Percentiles rank a stretch among this genome's conserved stretches.
Conservation (phyloP, 2,888 invertebrate species). For the Acheta domesticus region DNA sequence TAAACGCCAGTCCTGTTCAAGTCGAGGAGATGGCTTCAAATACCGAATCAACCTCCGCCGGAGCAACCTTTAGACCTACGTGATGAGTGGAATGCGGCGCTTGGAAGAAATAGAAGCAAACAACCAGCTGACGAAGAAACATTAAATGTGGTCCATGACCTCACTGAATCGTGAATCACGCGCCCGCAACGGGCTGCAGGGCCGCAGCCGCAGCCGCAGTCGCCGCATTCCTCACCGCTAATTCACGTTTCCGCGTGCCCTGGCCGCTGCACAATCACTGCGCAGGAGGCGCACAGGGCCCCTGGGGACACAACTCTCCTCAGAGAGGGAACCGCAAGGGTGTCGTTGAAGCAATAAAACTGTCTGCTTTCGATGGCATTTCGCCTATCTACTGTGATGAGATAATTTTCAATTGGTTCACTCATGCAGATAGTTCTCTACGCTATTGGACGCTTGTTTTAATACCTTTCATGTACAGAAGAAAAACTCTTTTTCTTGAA, state of each 20-base stretch:
- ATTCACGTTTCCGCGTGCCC: neutral
- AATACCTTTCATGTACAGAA: too few species aligned
- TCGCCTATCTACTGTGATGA: too few species aligned
- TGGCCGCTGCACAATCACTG: neutral
- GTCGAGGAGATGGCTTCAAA: neutral
- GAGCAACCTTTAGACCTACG: neutral
- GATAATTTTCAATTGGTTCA: too few species aligned
- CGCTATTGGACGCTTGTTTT: too few species aligned
- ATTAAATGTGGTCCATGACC: constrained; percentile 18
- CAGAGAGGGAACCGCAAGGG: too few species aligned
- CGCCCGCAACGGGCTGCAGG: neutral
- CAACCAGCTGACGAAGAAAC: neutral
- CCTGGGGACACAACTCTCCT: too few species aligned
- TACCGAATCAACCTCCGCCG: neutral
- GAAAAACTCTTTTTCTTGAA: too few species aligned
- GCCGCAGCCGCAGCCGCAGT: neutral
- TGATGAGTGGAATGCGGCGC: neutral
- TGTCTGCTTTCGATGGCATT: too few species aligned
- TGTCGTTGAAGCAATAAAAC: too few species aligned
- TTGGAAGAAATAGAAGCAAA: constrained; percentile 3
- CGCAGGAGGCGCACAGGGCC: too few species aligned
- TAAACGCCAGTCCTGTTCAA: neutral
- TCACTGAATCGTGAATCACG: constrained; percentile 9
- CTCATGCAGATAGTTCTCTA: too few species aligned
- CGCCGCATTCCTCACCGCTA: neutral